Base-by-base conservation (phyloP, 2,888 invertebrate genomes). In the Beris morrisii region DNA sequence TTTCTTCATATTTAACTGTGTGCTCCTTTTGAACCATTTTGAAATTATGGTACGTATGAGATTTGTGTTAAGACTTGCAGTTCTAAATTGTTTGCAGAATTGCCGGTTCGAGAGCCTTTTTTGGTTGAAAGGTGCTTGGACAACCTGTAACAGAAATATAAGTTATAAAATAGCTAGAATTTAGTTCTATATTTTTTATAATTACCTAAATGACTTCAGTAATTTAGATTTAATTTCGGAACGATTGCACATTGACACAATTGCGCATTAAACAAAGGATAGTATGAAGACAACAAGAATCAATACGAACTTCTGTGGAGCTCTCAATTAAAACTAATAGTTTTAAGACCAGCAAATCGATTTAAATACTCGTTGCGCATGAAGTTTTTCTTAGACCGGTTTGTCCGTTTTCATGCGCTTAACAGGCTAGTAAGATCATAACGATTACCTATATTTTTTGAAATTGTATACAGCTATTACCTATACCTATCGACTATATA, bases 31-130 rank as follows among this genome's bases (percentile, higher is more conserved):
- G 78, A 67, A 79, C 80, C 79, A 79, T 79, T 68, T 74, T 9
- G 13, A 50, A 31, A 71, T 88, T 91, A 93, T 73, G 93, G 93
- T 70, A 93, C 93, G 90, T 90, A 92, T 80, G 92, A 91, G 59
- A 93, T 83, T 78, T 88, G 89, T 58, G 91, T 92, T 56, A 93
- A 86, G 52, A 93, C 92, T 76, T 90, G 85, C 79, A 92, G 87
- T 85, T 93, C 93, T 81, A 93, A 82, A 68, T 88, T 86, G 84
- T 93, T 93, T 72, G 90, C 93, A 80, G 91, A 87, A 83, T 92
- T 93, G 73, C 91, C 93, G 72, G 88, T 87, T 75, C 93, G 87
- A 75, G 92, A 93, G 73, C 92, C 90, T 85, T 92, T 90, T 74
- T 88, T 87, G 69, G 91, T 90, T 76, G 86, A 85, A 74, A 93